Evolutionary conservation across 23 tunicate genomes (phyloP).

Genomic region (Trididemnum clinides): DNA sequence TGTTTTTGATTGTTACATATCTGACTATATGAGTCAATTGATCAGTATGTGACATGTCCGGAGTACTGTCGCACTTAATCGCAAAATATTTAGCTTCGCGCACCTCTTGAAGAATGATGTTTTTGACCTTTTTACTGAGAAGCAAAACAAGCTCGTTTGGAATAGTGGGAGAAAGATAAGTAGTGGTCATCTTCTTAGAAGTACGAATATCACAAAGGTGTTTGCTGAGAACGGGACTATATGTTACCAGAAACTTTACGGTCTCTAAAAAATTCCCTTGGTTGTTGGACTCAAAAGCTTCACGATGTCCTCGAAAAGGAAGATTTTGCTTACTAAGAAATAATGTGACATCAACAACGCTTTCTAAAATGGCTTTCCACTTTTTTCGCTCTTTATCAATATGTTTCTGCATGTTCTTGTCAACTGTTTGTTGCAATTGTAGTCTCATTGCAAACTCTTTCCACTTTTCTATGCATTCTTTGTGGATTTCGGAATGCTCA

Average conservation of each 20-base stretch:
- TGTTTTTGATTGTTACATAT: too few relatives aligned
- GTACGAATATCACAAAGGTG: constrained; percentile 31
- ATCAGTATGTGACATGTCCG: not conserved
- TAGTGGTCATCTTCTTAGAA: constrained; percentile 34
- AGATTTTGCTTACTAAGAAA: constrained; percentile 44
- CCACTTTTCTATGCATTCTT: constrained; percentile 44
- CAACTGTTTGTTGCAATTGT: constrained; percentile 37
- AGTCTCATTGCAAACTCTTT: constrained; percentile 44
- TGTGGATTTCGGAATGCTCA: constrained; percentile 36
- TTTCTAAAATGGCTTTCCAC: constrained; percentile 47
- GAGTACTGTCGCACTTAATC: constrained; percentile 17
- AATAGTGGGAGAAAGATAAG: constrained; percentile 38
- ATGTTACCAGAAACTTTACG: constrained; percentile 31
- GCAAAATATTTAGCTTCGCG: constrained; percentile 30
- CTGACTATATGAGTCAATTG: constrained; percentile 6
- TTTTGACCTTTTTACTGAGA: constrained; percentile 31
- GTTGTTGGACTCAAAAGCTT: constrained; percentile 44
- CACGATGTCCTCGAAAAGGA: not conserved
- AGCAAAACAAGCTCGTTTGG: constrained; percentile 32
- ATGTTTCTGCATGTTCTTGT: constrained; percentile 43
- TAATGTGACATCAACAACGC: constrained; percentile 39
- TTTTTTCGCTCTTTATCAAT: constrained; percentile 40
- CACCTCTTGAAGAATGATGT: constrained; percentile 28
- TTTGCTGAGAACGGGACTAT: constrained; percentile 41
- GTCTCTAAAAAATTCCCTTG: constrained; percentile 45